Evolutionary conservation across 2,888 invertebrate genomes (phyloP).

Genomic region (Anticlea derivata): DNA sequence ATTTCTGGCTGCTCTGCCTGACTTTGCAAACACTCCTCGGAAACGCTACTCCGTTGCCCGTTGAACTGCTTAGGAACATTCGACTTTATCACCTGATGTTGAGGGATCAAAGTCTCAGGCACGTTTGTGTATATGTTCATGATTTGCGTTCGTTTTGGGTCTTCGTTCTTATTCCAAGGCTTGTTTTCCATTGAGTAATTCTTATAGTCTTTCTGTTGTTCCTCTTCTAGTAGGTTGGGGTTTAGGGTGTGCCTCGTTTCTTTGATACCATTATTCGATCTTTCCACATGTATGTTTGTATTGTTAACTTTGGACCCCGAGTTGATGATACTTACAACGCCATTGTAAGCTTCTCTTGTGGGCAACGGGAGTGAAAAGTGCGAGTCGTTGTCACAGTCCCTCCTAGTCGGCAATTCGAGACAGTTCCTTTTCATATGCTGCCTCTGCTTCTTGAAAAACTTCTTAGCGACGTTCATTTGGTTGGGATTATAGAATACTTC

Average conservation of each 20-base stretch:
- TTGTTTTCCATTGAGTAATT: conserved; percentile 68
- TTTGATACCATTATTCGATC: conserved; percentile 79
- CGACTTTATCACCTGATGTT: conserved; percentile 81
- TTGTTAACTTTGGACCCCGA: conserved; percentile 91
- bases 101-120: conserved; percentile 84
- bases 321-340: conserved; percentile 85
- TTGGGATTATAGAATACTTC: conserved; percentile 96
- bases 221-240: conserved; percentile 86
- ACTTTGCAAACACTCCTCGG: conserved; percentile 75
- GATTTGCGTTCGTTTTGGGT: conserved; percentile 66
- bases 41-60: conserved; percentile 69
- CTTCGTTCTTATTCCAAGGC: conserved; percentile 67
- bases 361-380: conserved; percentile 79
- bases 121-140: conserved; percentile 87
- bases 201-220: conserved; percentile 83
- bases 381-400: conserved; percentile 82
- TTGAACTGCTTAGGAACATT: conserved; percentile 60
- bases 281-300: conserved; percentile 90
- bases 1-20: conserved; percentile 78
- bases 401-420: conserved; percentile 85
- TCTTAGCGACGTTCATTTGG: conserved; percentile 96
- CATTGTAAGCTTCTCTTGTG: conserved; percentile 75
- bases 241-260: conserved; percentile 83
- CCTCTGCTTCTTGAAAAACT: conserved; percentile 95
- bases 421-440: conserved; percentile 89